Base-by-base conservation (phyloP, 2,888 invertebrate genomes). In the Eremobia ochroleuca region DNA sequence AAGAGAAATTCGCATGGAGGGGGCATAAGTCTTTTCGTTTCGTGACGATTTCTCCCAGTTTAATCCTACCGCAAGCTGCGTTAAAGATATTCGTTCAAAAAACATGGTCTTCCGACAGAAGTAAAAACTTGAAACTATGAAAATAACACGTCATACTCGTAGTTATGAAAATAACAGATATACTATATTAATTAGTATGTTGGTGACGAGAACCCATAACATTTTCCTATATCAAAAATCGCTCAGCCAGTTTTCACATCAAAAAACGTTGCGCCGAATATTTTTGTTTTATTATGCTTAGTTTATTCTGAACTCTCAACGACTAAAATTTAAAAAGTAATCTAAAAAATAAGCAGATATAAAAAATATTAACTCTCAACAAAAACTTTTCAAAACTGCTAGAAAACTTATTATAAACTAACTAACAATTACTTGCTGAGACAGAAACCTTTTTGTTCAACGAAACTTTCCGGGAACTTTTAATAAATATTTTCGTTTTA, bases 401-500 rank as follows among this genome's bases (percentile, higher is more conserved):
- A 31, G 62, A 72, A 76, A 79, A 75, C 61, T 79, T 83, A 28
- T 79, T 83, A 28, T 58, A 55, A 65, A 69, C 37, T 67, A 77
- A 73, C 69, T 25, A 52, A 82, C 49, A 62, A 75, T 64, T 52
- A 61, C 28, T 59, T 74, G 4, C 8, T 28, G 52, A 75, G 65
- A 55, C 31, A 64, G 31, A n/a, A n/a, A n/a, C n/a, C n/a, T n/a
- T 79, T 66, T 75, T 43, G 52, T 68, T 68, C 21, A 21, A 28
- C 31, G 13, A 59, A 73, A 76, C 37, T 76, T 77, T 79, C 55
- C 40, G 31, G 13, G 0, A 73, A 82, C 59, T 77, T 74, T 73
- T 80, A 81, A 83, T 75, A 64, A 78, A 76, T 85, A 78, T 81
- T 81, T 81, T 64, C 28, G 28, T 73, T 82, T 52, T 46, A 61